Evolutionary conservation across 2,888 invertebrate genomes (phyloP), one percentile per base, ranked within the genome.

Genomic region (Blastobasis adustella): DNA sequence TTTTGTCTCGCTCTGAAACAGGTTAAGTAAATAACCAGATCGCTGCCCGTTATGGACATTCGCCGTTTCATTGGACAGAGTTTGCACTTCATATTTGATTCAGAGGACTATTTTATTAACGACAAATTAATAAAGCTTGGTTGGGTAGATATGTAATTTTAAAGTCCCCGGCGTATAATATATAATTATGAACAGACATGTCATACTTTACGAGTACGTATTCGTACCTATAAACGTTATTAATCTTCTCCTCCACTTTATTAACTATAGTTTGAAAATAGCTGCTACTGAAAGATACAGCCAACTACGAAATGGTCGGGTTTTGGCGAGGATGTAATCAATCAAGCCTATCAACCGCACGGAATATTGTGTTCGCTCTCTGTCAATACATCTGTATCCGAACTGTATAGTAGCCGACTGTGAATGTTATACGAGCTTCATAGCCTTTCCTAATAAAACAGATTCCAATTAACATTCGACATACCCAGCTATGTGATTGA

Each of bases 21-120:
- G 82, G 82, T 79, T 82, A 82, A 79, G 76, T 79, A 85, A 86
- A 84, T 82, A 83, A 68, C 70, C 62, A 63, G 75, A 78, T 78
- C 71, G 48, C 40, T 42, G 9, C 67, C 67, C 65, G 67, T 78
- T 75, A 73, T 72, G 66, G 69, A 69, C 65, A 75, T 76, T 72
- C 67, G 68, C 64, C 67, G 69, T 76, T 62, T 67, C 62, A 60
- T 62, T 67, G 71, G 73, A 78, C 73, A 66, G 69, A 74, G 67
- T 74, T 80, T 73, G 69, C 71, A 67, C 67, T 76, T 68, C 71
- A 72, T 72, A 66, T 63, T 62, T 66, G 74, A 70, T 76, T 71
- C 72, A 65, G 69, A 23, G 23, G 23, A 23, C 23, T 65, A 77
- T 82, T 82, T 78, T 79, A 82, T 81, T 79, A 77, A 77, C 65